Percentiles rank a stretch among this genome's conserved stretches.
Evolutionary conservation across 1,140 invertebrate species (phyloP).

Genomic region (Calliphora vicina): DNA sequence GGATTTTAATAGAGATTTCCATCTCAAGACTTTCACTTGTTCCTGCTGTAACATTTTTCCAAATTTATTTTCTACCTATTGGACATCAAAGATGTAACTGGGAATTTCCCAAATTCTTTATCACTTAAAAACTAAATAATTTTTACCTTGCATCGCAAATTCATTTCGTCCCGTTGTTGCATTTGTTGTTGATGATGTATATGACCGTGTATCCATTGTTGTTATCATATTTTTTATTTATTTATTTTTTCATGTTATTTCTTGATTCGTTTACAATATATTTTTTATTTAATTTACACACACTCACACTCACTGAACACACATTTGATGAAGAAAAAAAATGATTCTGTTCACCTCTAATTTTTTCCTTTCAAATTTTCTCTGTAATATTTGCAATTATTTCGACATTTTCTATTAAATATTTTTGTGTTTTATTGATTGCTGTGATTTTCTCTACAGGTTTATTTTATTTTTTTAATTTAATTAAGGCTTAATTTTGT

Average conservation of each 20-base stretch:
- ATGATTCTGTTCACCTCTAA: background rate
- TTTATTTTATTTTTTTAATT: background rate
- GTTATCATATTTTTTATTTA: constrained; percentile 52
- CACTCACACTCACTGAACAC: constrained; percentile 24
- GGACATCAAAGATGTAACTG: background rate
- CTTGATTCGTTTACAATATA: background rate
- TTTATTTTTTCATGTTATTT: constrained; percentile 29
- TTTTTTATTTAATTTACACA: constrained; percentile 14
- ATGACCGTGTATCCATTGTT: constrained; percentile 61
- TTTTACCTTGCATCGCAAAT: constrained; percentile 61
- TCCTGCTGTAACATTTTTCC: background rate
- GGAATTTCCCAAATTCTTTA: background rate
- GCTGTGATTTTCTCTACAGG: background rate
- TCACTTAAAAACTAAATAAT: too few relatives aligned
- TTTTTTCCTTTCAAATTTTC: background rate
- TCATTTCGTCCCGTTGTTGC: constrained; percentile 52
- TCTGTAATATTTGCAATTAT: background rate
- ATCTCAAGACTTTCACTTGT: constrained; percentile 3
- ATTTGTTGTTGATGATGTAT: constrained; percentile 39
- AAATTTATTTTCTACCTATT: background rate
- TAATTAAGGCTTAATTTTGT: background rate
- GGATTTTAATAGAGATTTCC: background rate
- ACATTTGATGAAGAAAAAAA: constrained; percentile 16
- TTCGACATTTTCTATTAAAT: background rate
- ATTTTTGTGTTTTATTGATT: background rate